Base-by-base conservation (phyloP, 2,797 vertebrate species). In the Premnoplex brunnescens region DNA sequence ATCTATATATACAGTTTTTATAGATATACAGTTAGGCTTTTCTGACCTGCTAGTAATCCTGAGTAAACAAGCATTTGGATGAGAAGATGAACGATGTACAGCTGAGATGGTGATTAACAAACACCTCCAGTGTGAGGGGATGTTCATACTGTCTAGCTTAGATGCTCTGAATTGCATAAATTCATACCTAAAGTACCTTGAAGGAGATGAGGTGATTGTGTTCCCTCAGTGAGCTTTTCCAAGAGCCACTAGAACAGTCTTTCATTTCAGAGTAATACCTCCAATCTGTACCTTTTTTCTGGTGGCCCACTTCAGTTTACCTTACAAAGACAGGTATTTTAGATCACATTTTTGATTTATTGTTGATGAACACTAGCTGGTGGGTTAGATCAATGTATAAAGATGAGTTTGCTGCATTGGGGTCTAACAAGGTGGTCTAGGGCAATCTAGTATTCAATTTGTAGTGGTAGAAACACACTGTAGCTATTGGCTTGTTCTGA, bases 401-500 rank as follows among this genome's bases (percentile, higher is more conserved):
- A 77, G 43, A 76, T 36, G 14, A 81, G 36, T 82, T 84, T 82
- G 58, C 69, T 78, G 62, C 66, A 88, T 6, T 58, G 30, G 14
- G 21, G 17, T 54, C 90, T 95, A 79, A 58, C 30, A 51, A 66
- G 58, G 32, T 73, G 51, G 10, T 56, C 17, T 52, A 71, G 52
- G 39, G 62, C 21, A 86, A 91, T 81, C 62, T 75, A 17, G 91
- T 77, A 56, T 80, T 90, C 77, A 63, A n/a, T 90, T 94, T 86
- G 52, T 44, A n/a, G 28, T 44, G 41, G 48, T 73, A 64, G 88
- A 84, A 94, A 78, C 39, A 66, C 24, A 39, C 59, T 2, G 3
- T 49, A 85, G 32, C 85, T 91, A 28, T 51, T 36, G 48, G 39
- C 80, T 86, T 88, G 17, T 73, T 92, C 56, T 85, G 60, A 37